These are phyloP conservation scores for Falco berigora DNA, from an alignment of 2,797 vertebrate species.

Conservation along the genomic window DNA sequence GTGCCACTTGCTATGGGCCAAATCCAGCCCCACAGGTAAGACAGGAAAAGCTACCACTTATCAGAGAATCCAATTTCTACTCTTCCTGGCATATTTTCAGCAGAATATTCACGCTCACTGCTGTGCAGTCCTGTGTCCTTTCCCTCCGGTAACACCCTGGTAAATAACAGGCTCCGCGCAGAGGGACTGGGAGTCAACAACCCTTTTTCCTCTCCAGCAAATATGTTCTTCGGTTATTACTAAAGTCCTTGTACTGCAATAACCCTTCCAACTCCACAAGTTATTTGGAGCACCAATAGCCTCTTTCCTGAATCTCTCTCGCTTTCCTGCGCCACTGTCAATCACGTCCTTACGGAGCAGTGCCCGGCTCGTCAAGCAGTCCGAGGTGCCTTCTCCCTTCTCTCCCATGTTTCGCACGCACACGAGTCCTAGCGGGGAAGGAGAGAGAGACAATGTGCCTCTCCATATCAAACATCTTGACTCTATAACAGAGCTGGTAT, in stretches of 20 bases:
- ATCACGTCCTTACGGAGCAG: not conserved
- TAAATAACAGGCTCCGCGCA: not conserved
- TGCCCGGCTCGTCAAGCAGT: not conserved
- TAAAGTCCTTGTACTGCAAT: not conserved
- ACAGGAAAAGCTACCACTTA: not conserved
- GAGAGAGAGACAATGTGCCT: not conserved
- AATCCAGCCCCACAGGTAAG: too few relatives aligned
- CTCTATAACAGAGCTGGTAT: not conserved
- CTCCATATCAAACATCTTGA: not conserved
- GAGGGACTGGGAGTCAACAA: not conserved
- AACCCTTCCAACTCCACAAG: not conserved
- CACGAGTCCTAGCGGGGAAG: not conserved
- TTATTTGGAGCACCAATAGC: not conserved
- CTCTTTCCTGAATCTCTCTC: not conserved
- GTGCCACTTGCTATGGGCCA: not conserved
- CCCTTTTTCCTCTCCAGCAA: not conserved
- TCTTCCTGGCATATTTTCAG: not conserved
- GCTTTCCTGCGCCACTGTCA: not conserved
- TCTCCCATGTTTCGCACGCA: not conserved
- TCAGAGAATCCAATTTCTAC: not conserved
- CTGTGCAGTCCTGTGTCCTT: fast-evolving
- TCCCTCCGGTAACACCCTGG: not conserved
- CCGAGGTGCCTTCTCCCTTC: not conserved
- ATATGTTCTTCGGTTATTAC: not conserved
- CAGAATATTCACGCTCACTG: not conserved